Base-by-base conservation (phyloP, 2,113 vertebrate species). In the human region DNA sequence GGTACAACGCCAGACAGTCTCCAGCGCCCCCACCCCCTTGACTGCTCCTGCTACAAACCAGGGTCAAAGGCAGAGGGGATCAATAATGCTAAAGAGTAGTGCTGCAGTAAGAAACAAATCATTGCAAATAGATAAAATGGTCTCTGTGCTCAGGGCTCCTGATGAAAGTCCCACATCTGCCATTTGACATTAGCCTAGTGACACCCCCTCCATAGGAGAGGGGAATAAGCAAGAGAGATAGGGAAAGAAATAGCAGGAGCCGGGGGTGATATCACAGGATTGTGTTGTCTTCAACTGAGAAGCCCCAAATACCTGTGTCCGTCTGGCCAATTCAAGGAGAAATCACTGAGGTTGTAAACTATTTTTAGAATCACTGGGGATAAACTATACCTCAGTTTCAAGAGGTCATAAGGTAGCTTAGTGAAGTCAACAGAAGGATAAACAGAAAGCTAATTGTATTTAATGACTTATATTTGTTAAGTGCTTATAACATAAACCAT, bases 31-130 rank as follows among this genome's bases (percentile, higher is more conserved):
- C 89, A 6, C 22, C 13, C 81, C 32, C 90, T 97, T 45, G 61
- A 48, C 97, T 93, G 97, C 72, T 94, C 95, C 94, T 94, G 59
- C 93, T 83, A 45, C 98, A 95, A 96, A 98, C 97, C 98, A 97
- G 98, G 98, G 98, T 98, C 98, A 99, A 98, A 76, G 98, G 93
- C 98, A 94, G 91, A 93, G 94, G 96, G 98, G 97, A 99, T 99
- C 98, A 64, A 98, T 98, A 98, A 98, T 97, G 98, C 96, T 98
- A 97, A 99, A 96, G 7, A 98, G 92, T 55, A 0, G 27, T 10
- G 88, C 97, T 97, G 75, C 68, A 43, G 0, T 3, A 48, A 2
- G 79, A 75, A 95, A 97, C 86, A 91, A 97, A 98, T 96, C 97
- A 57, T 89, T 90, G 97, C 94, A 97, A 97, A 98, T 57, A 84